Base-by-base conservation (phyloP, 2,888 invertebrate genomes). In the Xylota segnis region DNA sequence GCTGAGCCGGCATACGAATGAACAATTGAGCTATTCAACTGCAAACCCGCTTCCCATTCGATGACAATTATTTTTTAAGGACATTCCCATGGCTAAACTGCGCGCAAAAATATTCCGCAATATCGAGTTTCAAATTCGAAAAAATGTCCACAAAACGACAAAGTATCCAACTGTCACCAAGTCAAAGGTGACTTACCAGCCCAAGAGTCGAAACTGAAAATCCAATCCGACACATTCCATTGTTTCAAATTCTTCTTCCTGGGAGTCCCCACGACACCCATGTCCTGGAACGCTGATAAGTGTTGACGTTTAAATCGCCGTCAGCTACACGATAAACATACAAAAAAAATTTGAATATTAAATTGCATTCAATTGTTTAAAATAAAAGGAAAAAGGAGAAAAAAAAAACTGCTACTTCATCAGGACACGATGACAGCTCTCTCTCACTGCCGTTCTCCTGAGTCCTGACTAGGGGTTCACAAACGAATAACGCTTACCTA, bases 281-380 rank as follows among this genome's bases (percentile, higher is more conserved):
- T 68, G 16, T 52, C 18, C 68, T 59, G 27, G 27, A n/a, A 65
- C 52, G 34, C 76, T 76, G 76, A 86, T 81, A 81, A 72, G 81
- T 86, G 81, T 86, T 86, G 86, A 82, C 86, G 81, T 86, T 86
- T 82, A 77, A 81, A 81, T 86, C 52, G 86, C 86, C 81, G 68
- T 66, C 61, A 77, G 86, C 86, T 72, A 86, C 68, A 63, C 14
- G 45, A 72, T 63, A 86, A 77, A 56, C 3, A 2, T 23, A 50
- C 68, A 68, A 83, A 78, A 70, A 59, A 77, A 86, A 86, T 86
- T 86, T 86, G 81, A 86, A 86, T 86, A 86, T 81, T 86, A 86
- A 86, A 86, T 86, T 86, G 86, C 86, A 86, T 82, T 77, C 86
- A 68, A 86, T 86, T 86, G 81, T 86, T 56, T 45, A 27, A 37